Conservation (phyloP, 2,888 invertebrate species). For the Drosophila colorata region DNA sequence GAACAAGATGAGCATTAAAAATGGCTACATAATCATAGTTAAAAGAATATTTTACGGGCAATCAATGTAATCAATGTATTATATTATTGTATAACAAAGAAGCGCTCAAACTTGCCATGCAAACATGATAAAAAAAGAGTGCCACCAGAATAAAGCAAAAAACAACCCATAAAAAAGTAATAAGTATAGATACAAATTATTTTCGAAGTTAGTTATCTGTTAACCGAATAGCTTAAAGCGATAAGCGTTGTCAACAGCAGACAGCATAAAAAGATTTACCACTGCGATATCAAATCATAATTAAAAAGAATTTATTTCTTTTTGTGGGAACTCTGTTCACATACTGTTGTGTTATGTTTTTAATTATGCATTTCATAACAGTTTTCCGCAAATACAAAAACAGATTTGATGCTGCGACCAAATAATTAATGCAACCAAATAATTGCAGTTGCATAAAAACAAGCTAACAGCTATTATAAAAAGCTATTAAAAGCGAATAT, state of each 20-base stretch:
- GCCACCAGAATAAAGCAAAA: not conserved
- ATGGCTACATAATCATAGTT: too few species aligned
- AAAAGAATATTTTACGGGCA: too few species aligned
- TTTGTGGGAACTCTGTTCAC: constrained; percentile 8
- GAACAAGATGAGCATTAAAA: too few species aligned
- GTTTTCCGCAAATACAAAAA: constrained; percentile 9
- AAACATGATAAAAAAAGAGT: too few species aligned
- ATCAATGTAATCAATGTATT: not conserved
- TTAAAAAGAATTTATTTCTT: constrained; percentile 2
- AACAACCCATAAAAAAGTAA: not conserved
- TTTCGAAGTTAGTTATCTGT: too few species aligned
- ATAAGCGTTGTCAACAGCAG: too few species aligned
- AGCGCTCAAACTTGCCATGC: too few species aligned
- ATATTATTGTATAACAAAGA: not conserved
- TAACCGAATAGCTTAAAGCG: too few species aligned
- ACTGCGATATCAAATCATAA: constrained; percentile 15
- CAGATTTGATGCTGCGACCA: constrained; percentile 18
- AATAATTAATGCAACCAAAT: constrained; percentile 46
- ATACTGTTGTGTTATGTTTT: constrained; percentile 30
- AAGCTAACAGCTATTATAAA: constrained; percentile 28
- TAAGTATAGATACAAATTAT: not conserved
- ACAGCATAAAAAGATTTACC: not conserved
- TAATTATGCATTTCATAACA: constrained; percentile 38
- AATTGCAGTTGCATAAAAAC: too few species aligned
- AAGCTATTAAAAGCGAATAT: constrained; percentile 26